These are phyloP conservation scores for Macrobrachium rosenbergii DNA, from an alignment of 1,140 invertebrate genomes.

Conservation along the genomic window DNA sequence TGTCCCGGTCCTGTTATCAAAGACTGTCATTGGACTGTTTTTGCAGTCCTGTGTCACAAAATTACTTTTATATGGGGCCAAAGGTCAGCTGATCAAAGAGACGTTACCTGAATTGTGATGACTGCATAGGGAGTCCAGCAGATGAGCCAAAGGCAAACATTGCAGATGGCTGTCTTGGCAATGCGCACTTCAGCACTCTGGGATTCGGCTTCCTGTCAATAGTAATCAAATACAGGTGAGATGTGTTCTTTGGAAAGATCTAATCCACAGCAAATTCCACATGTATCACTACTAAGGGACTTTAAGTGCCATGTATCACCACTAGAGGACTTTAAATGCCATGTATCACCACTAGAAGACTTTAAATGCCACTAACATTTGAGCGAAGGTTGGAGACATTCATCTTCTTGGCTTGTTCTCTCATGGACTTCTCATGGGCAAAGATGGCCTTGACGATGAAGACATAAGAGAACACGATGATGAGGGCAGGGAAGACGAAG, in stretches of 20 bases:
- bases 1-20: too few relatives aligned
- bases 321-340: neutral
- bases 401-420: conserved; percentile 71
- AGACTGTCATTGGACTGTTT: too few relatives aligned
- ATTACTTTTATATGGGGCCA: too few relatives aligned
- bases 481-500: conserved; percentile 66
- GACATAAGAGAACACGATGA: conserved; percentile 71
- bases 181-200: conserved; percentile 67
- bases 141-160: conserved; percentile 70
- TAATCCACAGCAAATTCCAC: too few relatives aligned
- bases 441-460: conserved; percentile 72
- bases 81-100: too few relatives aligned
- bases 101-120: conserved; percentile 67
- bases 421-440: conserved; percentile 72
- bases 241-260: neutral
- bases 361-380: conserved; percentile 57
- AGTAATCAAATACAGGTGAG: neutral
- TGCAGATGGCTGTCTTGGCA: conserved; percentile 71
- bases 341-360: neutral
- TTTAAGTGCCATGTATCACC: neutral
- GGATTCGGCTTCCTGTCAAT: conserved; percentile 53
- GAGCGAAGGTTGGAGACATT: conserved; percentile 70
- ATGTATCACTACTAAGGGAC: too few relatives aligned
- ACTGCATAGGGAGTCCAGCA: conserved; percentile 72
- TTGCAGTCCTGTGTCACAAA: too few relatives aligned